Evolutionary conservation across 1,140 invertebrate genomes (phyloP), one percentile per base, ranked within the genome.

Genomic region (Bombus confusus): DNA sequence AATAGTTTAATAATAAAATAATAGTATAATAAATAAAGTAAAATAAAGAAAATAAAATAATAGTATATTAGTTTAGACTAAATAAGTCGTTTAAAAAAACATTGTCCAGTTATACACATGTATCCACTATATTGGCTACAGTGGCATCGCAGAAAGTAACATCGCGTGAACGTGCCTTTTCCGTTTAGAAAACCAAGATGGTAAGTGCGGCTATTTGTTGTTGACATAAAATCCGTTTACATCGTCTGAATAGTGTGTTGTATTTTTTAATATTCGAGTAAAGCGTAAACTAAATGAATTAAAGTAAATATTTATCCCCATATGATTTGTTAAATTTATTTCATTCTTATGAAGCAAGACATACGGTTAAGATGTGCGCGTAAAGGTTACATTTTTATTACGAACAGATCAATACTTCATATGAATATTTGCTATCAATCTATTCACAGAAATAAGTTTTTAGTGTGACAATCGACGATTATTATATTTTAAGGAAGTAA

Each of bases 131-230:
- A 37, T 84, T 84, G 25, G 37, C 22, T 66, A n/a, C 43, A 83
- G 81, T 86, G 75, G 87, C 89, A 86, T 83, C 37, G 47, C 47
- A 2, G 39, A 18, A n/a, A n/a, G 5, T 68, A 69, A 47, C 52
- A 73, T 47, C 31, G 31, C 25, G 28, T 28, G 62, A 47, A 80
- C 76, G 86, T 91, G 79, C 43, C 90, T 91, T 94, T 94, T 91
- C 88, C 90, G 80, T 81, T 90, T 89, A 92, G 90, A 86, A 68
- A 73, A 87, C 73, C 92, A 92, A 93, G 84, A 94, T 94, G 93
- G 93, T 94, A 93, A 93, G 93, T 93, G 76, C 43, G 68, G 12
- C 1, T 39, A 41, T 66, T 64, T 8, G 12, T 86, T 90, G 43
- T 80, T 37, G 71, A 77, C 31, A 62, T 62, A 8, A 90, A 91